Evolutionary conservation across 2,888 invertebrate genomes (phyloP).

Genomic region (Lycia hirtaria): DNA sequence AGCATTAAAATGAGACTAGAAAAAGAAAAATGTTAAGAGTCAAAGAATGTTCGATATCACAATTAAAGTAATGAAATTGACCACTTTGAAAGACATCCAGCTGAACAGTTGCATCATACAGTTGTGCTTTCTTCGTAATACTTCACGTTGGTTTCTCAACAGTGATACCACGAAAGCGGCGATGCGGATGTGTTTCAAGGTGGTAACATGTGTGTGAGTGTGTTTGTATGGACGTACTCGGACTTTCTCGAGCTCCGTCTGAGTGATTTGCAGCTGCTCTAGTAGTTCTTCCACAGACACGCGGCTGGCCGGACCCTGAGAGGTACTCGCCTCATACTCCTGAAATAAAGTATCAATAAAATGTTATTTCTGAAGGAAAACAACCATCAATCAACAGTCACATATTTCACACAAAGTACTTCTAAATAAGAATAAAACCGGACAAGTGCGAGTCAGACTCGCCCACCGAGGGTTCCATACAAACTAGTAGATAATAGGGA

Average conservation of each 20-base stretch:
- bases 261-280: conserved; percentile 93
- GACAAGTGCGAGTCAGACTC: too few species aligned
- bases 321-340: conserved; percentile 70
- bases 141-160: conserved; percentile 29
- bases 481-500: too few species aligned
- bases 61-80: conserved; percentile 20
- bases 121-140: conserved; percentile 12
- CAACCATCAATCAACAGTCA: too few species aligned
- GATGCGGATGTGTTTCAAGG: conserved; percentile 44
- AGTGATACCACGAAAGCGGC: conserved; percentile 31
- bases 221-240: conserved; percentile 86
- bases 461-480: too few species aligned
- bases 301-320: conserved; percentile 86
- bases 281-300: conserved; percentile 93
- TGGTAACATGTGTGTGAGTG: conserved; percentile 22
- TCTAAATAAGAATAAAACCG: too few species aligned
- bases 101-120: conserved; percentile 19
- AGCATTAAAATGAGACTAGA: conserved; percentile 33
- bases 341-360: conserved; percentile 48
- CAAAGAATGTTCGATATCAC: conserved; percentile 23
- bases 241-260: conserved; percentile 94
- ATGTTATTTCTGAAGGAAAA: not conserved
- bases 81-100: conserved; percentile 29
- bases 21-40: conserved; percentile 35
- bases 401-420: too few species aligned